phyloP scores from a whole-genome alignment of 2,888 invertebrate species.

The Allygus modestus region DNA sequence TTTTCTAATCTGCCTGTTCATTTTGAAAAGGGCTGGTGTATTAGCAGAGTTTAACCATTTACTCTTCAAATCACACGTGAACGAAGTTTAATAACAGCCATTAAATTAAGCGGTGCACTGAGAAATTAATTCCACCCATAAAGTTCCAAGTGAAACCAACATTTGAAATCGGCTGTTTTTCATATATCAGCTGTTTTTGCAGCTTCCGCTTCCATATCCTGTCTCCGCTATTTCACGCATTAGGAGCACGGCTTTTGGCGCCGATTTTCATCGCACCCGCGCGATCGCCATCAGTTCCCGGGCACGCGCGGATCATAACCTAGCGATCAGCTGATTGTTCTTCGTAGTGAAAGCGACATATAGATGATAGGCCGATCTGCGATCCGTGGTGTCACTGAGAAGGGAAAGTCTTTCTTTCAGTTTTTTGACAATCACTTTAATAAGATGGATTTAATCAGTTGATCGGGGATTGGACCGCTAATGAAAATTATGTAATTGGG shows the following conservation, averaged over 20 bases:
- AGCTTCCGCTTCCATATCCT: neutral
- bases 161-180: too few species aligned
- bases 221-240: slow-evolving; percentile 24
- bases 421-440: neutral
- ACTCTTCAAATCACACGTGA: too few species aligned
- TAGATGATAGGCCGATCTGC: slow-evolving; percentile 18
- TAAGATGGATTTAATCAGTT: neutral
- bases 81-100: too few species aligned
- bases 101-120: too few species aligned
- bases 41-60: too few species aligned
- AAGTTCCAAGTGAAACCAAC: neutral
- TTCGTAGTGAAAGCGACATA: slow-evolving; percentile 22
- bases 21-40: too few species aligned
- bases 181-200: neutral
- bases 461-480: too few species aligned
- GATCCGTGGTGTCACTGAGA: slow-evolving; percentile 9
- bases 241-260: neutral
- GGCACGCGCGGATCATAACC: slow-evolving; percentile 30
- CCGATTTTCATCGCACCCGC: slow-evolving; percentile 10
- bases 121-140: neutral
- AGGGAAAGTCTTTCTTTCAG: slow-evolving; percentile 1
- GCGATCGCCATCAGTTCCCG: neutral
- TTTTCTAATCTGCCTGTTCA: too few species aligned
- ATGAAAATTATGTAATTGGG: too few species aligned
- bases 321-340: slow-evolving; percentile 30